Base-by-base conservation (phyloP, 1,140 invertebrate genomes). In the Phymastichus coffea region DNA sequence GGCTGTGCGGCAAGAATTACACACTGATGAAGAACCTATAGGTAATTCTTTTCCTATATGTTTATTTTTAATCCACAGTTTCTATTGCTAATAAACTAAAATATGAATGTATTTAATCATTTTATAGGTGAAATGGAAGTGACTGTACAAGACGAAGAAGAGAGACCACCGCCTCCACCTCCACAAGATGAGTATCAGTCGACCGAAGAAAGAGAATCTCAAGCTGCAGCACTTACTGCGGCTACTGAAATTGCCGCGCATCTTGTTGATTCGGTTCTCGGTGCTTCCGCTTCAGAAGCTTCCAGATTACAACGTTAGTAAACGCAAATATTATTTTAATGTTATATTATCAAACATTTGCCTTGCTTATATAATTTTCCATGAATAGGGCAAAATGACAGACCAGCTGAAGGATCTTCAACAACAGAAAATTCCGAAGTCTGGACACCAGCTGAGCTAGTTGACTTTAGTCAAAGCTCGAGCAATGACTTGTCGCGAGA, bases 81-180 rank as follows among this genome's bases (percentile, higher is more conserved):
- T n/a, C n/a, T n/a, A n/a, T n/a, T n/a, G n/a, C n/a, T n/a, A n/a
- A n/a, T n/a, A n/a, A n/a, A n/a, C n/a, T n/a, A n/a, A n/a, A n/a
- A n/a, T n/a, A n/a, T n/a, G n/a, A n/a, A n/a, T n/a, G n/a, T n/a
- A n/a, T n/a, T n/a, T n/a, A n/a, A n/a, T 48, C 30, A 38, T 23
- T 60, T 2, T 35, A 43, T 41, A 37, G 76, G 78, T 15, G 77
- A 78, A 46, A 79, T 79, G 78, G 79, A 80, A 63, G 70, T 77
- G 0, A 75, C 73, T 0, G 67, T 73, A 9, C 77, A 77, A 58
- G 76, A 78, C 7, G 76, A 79, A 3, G 76, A 77, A 35, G 73
- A 75, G 8, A 63, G 71, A 49, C 63, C 73, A 8, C 62, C 71
- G 2, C 68, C 67, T 1, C 70, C 73, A 20, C 61, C 70, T 15